Percentiles rank a stretch among this genome's conserved stretches.
phyloP scores from a whole-genome alignment of 2,888 invertebrate genomes.

The Amiota mariae region DNA sequence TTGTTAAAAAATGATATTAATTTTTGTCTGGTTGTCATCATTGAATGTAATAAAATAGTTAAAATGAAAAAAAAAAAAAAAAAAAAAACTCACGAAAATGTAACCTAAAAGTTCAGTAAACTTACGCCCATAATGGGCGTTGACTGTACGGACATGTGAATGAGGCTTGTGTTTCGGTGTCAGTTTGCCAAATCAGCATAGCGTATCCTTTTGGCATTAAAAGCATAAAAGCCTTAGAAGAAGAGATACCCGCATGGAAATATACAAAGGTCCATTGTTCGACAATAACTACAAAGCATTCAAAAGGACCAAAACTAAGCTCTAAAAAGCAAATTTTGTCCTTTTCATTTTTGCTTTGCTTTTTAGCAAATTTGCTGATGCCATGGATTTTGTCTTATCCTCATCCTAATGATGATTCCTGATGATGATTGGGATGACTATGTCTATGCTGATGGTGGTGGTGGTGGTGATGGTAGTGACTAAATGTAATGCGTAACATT shows the following conservation, averaged over 20 bases:
- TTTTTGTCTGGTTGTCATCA: constrained; percentile 24
- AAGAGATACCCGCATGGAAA: constrained; percentile 16
- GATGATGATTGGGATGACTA: too few species aligned
- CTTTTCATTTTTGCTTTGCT: neutral
- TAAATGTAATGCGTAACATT: neutral
- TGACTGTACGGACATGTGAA: too few species aligned
- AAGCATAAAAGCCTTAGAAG: neutral
- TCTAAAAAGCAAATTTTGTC: constrained; percentile 21
- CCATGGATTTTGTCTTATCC: constrained; percentile 7
- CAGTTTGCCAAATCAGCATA: too few species aligned
- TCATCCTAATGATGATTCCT: neutral
- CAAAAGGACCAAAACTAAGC: neutral
- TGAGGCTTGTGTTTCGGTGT: neutral
- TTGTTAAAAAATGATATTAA: constrained; percentile 20
- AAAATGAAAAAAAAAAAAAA: too few species aligned
- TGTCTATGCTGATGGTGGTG: too few species aligned
- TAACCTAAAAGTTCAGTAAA: too few species aligned
- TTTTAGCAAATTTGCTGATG: constrained; percentile 22
- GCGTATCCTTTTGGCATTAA: constrained; percentile 23
- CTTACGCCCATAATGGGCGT: too few species aligned
- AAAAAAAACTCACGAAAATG: too few species aligned
- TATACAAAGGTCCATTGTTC: constrained; percentile 15
- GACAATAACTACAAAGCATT: neutral
- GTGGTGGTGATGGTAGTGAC: too few species aligned
- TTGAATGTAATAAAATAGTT: neutral